Conservation (phyloP, 2,797 vertebrate genomes). For the Hybognathus amarus region DNA sequence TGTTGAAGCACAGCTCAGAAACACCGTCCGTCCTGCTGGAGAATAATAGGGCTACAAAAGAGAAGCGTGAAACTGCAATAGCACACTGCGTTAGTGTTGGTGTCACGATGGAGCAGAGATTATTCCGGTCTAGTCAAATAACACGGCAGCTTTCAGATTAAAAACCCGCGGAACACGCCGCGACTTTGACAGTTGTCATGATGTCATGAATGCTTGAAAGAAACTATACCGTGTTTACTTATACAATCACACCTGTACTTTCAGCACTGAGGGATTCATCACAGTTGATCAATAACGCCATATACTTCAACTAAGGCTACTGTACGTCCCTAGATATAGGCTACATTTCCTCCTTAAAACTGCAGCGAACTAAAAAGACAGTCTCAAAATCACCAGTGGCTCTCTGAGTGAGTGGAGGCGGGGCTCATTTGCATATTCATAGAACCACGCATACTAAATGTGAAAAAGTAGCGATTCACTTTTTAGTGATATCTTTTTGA, state of each 20-base stretch:
- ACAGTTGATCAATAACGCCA: neutral
- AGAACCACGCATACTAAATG: too few relatives aligned
- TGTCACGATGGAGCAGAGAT: conserved; percentile 31
- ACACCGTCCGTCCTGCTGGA: conserved; percentile 2
- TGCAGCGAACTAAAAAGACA: too few relatives aligned
- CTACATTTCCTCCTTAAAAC: too few relatives aligned
- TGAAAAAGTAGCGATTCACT: too few relatives aligned
- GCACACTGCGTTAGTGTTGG: neutral
- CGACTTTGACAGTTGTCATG: conserved; percentile 16
- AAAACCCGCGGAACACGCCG: conserved; percentile 14
- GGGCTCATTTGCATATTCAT: too few relatives aligned
- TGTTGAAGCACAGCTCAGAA: conserved; percentile 40
- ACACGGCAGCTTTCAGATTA: conserved; percentile 50
- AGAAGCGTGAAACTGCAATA: conserved; percentile 45
- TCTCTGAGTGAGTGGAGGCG: too few relatives aligned
- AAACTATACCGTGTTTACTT: neutral
- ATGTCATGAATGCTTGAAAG: neutral
- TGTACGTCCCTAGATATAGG: too few relatives aligned
- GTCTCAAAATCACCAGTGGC: too few relatives aligned
- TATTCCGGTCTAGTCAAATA: conserved; percentile 43
- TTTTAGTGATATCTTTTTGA: too few relatives aligned
- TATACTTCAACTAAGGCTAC: too few relatives aligned
- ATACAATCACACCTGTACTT: neutral
- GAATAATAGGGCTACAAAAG: too few relatives aligned
- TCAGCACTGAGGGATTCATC: neutral